A percentile compares a stretch with the other conserved stretches of the same genome.
Evolutionary conservation across 2,113 vertebrate species (phyloP).

Genomic region (Rhinolophus sinicus): DNA sequence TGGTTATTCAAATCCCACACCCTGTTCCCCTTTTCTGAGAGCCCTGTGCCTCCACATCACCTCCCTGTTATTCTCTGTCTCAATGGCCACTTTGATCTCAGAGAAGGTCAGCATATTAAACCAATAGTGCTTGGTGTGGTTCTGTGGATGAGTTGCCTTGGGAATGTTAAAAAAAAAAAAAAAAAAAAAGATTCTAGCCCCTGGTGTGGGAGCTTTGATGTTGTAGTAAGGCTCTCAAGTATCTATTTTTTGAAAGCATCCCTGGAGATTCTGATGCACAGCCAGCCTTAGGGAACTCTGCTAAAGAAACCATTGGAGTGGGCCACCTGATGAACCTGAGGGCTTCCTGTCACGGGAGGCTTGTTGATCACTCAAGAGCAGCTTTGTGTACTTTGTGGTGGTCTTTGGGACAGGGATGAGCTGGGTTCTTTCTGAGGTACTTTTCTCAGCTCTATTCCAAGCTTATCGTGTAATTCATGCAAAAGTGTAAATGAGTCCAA

Average conservation of each 20-base stretch:
- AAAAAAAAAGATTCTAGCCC: not conserved
- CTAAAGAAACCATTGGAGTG: not conserved
- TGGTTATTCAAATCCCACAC: not conserved
- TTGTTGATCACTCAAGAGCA: not conserved
- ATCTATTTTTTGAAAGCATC: not conserved
- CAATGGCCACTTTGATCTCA: not conserved
- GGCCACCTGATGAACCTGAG: not conserved
- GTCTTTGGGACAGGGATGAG: not conserved
- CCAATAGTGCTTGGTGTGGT: not conserved
- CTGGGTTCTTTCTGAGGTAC: not conserved
- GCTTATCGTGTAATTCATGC: not conserved
- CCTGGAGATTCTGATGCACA: not conserved
- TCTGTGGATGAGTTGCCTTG: not conserved
- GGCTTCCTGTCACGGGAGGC: not conserved
- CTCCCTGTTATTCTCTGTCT: not conserved
- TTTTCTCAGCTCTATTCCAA: not conserved
- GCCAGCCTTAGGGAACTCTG: conserved; percentile 4
- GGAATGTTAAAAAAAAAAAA: not conserved
- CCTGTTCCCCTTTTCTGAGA: not conserved
- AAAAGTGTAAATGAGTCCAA: not conserved
- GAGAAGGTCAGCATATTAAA: not conserved
- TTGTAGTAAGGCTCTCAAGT: not conserved
- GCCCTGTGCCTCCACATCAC: not conserved
- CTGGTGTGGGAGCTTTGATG: not conserved
- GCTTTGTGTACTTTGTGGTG: not conserved